Evolutionary conservation across 1,140 invertebrate species (phyloP).

Genomic region (Drosophila mauritiana): DNA sequence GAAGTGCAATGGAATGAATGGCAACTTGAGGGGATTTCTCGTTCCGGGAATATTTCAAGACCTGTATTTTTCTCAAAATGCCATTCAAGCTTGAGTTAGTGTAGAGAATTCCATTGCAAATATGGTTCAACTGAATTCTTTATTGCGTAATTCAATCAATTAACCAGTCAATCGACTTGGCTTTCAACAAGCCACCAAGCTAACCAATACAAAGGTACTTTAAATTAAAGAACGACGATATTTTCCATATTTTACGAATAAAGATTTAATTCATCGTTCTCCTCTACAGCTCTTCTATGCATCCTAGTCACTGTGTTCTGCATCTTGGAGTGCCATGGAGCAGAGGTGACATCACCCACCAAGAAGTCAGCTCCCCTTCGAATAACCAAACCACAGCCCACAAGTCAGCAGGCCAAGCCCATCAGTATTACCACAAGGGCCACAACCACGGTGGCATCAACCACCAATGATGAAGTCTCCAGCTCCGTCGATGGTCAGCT

Average conservation of each 20-base stretch:
- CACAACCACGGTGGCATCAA: conserved; percentile 28
- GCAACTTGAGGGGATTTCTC: conserved; percentile 1
- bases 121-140: background rate
- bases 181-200: too few relatives aligned
- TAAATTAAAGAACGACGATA: too few relatives aligned
- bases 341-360: conserved; percentile 26
- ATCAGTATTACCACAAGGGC: conserved; percentile 32
- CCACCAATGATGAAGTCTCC: conserved; percentile 25
- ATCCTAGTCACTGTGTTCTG: conserved; percentile 38
- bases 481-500: conserved; percentile 40
- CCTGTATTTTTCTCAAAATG: conserved; percentile 3
- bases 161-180: too few relatives aligned
- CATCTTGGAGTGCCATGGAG: conserved; percentile 30
- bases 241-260: background rate
- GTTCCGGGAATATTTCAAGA: background rate
- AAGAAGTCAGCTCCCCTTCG: conserved; percentile 57
- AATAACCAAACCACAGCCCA: conserved; percentile 70
- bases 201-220: too few relatives aligned
- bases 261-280: background rate
- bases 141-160: background rate
- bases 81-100: background rate
- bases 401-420: conserved; percentile 32
- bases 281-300: conserved; percentile 21
- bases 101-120: background rate
- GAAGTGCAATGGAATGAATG: conserved; percentile 18